These are phyloP conservation scores for Mus caroli DNA, from an alignment of 2,797 vertebrate species.

Conservation along the genomic window DNA sequence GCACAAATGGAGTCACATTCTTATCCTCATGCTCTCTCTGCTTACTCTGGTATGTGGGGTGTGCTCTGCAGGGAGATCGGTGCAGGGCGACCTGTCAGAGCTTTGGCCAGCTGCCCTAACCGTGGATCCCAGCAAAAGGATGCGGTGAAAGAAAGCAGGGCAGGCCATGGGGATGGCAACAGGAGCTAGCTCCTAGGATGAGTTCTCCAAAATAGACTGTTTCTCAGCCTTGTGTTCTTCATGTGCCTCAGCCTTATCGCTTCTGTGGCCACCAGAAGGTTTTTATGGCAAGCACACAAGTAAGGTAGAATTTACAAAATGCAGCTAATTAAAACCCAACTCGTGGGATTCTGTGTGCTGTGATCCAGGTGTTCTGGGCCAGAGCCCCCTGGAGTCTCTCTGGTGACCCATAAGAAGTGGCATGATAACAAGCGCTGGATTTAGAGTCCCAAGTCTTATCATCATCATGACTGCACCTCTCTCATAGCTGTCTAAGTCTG, in stretches of 20 bases:
- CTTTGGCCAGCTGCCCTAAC: conserved; percentile 50
- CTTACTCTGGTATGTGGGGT: not conserved
- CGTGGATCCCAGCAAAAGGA: not conserved
- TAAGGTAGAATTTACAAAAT: not conserved
- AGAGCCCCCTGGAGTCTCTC: not conserved
- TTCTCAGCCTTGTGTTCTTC: not conserved
- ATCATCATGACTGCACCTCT: not conserved
- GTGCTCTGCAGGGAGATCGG: not conserved
- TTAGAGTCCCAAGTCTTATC: not conserved
- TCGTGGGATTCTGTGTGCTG: not conserved
- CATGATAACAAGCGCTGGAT: not conserved
- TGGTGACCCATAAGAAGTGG: not conserved
- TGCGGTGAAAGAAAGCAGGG: not conserved
- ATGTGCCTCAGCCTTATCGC: not conserved
- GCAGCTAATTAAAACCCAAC: not conserved
- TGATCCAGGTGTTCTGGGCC: not conserved
- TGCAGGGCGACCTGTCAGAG: conserved; percentile 8
- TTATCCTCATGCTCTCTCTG: conserved; percentile 26
- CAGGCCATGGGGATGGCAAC: not conserved
- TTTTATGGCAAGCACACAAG: not conserved
- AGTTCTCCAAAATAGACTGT: not conserved
- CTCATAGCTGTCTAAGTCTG: not conserved
- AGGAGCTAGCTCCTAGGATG: not conserved
- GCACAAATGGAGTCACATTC: conserved; percentile 83
- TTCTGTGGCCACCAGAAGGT: not conserved